These are phyloP conservation scores for Eubucco bourcierii DNA, from an alignment of 2,113 vertebrate genomes.

Conservation along the genomic window DNA sequence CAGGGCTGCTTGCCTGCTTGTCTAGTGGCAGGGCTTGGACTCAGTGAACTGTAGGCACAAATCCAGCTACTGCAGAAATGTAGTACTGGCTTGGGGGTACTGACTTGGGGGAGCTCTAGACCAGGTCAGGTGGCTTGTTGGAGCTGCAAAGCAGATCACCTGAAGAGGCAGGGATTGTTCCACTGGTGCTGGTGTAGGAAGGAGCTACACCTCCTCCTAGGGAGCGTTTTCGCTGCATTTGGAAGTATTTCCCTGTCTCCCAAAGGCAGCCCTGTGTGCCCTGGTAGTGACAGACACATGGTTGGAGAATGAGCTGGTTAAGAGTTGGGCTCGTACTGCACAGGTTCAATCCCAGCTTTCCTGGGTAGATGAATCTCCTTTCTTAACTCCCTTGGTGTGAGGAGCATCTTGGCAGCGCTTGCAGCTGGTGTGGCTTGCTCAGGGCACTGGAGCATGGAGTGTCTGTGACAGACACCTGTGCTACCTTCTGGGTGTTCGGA, in stretches of 20 bases:
- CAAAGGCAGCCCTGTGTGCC: background rate
- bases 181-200: background rate
- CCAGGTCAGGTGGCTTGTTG: background rate
- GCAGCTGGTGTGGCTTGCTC: background rate
- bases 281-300: background rate
- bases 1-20: background rate
- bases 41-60: background rate
- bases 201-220: background rate
- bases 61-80: background rate
- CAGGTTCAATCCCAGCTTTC: background rate
- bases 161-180: background rate
- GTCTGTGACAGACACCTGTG: background rate
- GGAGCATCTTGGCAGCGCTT: background rate
- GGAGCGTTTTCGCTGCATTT: background rate
- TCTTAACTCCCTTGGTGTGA: background rate
- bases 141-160: background rate
- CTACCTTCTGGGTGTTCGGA: background rate
- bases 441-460: background rate
- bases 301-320: background rate
- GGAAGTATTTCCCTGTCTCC: background rate
- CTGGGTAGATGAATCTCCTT: background rate
- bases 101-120: background rate
- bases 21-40: background rate
- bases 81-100: background rate
- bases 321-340: background rate